Evolutionary conservation across 2,888 invertebrate species (phyloP).

Genomic region (Clepsis dumicolana): DNA sequence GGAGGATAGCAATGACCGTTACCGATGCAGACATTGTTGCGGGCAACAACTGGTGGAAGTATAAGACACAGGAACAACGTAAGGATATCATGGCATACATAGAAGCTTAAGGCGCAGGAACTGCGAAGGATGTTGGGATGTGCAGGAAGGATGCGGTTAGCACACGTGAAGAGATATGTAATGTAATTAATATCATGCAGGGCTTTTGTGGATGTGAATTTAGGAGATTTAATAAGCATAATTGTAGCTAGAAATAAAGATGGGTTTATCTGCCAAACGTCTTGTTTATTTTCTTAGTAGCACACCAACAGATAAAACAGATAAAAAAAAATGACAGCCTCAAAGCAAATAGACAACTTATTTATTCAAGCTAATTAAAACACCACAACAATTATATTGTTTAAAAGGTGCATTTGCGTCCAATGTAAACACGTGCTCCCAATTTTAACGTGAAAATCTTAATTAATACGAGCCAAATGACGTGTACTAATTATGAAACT

Average conservation of each 20-base stretch:
- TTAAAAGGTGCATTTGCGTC: not conserved
- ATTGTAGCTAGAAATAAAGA: not conserved
- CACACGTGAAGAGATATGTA: constrained; percentile 17
- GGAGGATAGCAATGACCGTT: too few relatives aligned
- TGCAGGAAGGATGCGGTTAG: constrained; percentile 69
- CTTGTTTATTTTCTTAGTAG: too few relatives aligned
- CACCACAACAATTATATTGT: not conserved
- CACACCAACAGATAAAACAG: too few relatives aligned
- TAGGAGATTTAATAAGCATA: too few relatives aligned
- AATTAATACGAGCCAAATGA: constrained; percentile 29
- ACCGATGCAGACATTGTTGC: too few relatives aligned
- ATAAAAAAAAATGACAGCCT: not conserved
- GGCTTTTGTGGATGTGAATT: not conserved
- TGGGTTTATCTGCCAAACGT: too few relatives aligned
- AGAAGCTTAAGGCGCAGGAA: constrained; percentile 17
- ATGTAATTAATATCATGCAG: not conserved
- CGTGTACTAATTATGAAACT: constrained; percentile 35
- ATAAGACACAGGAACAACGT: constrained; percentile 2
- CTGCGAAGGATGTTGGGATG: constrained; percentile 6
- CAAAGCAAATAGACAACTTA: not conserved
- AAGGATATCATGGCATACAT: constrained; percentile 50
- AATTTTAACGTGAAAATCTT: constrained; percentile 21
- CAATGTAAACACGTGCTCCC: not conserved
- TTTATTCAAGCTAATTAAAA: not conserved
- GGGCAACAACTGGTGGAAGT: too few relatives aligned